phyloP scores from a whole-genome alignment of 1,140 invertebrate genomes.

The Hypothenemus hampei region DNA sequence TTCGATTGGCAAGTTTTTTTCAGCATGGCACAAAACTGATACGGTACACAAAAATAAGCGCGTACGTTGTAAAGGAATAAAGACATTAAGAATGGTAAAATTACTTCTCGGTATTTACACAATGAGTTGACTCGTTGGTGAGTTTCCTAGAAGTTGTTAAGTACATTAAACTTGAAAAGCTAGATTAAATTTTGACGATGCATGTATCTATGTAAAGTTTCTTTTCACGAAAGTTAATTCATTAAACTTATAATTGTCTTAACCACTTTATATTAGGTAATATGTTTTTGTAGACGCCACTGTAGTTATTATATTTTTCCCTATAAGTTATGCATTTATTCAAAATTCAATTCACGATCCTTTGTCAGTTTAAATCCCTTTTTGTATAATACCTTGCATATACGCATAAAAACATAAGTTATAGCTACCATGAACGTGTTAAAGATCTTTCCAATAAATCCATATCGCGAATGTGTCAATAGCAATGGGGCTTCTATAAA shows the following conservation, averaged over 20 bases:
- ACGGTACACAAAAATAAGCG: too few relatives aligned
- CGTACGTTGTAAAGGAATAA: conserved; percentile 10
- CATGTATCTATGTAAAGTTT: too few relatives aligned
- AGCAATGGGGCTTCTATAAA: conserved; percentile 17
- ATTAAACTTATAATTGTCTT: too few relatives aligned
- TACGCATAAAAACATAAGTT: conserved; percentile 3
- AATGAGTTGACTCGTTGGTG: conserved; percentile 8
- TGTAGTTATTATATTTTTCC: too few relatives aligned
- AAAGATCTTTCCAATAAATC: conserved; percentile 12
- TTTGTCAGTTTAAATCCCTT: background rate
- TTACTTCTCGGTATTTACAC: conserved; percentile 16
- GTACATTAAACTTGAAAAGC: too few relatives aligned
- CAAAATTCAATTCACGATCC: too few relatives aligned
- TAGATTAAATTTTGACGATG: too few relatives aligned
- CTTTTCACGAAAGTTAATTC: too few relatives aligned
- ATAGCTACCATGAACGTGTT: conserved; percentile 7
- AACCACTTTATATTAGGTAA: too few relatives aligned
- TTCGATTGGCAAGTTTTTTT: conserved; percentile 15
- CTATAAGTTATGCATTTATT: too few relatives aligned
- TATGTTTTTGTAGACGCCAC: too few relatives aligned
- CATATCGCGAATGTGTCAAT: conserved; percentile 22
- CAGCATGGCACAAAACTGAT: background rate
- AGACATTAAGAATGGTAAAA: conserved; percentile 16
- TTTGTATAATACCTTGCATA: background rate
- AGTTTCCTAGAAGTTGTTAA: too few relatives aligned